phyloP scores from a whole-genome alignment of 2,113 vertebrate genomes.

The Spea multiplicata region DNA sequence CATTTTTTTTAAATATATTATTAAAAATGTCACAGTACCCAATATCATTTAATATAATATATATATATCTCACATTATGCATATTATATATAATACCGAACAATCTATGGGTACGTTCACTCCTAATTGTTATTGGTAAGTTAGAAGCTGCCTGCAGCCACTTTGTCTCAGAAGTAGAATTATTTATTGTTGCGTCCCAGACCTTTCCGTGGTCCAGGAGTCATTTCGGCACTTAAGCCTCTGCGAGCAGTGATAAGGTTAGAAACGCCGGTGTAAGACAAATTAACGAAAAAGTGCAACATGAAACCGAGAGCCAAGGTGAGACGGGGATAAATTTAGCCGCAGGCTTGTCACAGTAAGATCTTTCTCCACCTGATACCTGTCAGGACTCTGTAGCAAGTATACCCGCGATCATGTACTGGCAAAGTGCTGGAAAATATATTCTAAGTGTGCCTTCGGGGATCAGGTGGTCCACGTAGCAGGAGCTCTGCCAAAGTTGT shows the following conservation, averaged over 20 bases:
- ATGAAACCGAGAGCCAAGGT: constrained; percentile 57
- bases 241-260: constrained; percentile 52
- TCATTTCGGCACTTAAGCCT: constrained; percentile 55
- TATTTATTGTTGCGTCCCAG: constrained; percentile 62
- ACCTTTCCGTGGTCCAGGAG: constrained; percentile 60
- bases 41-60: no score
- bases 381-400: rapidly evolving
- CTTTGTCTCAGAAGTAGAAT: constrained; percentile 53
- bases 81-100: no score
- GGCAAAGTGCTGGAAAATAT: neutral
- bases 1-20: no score
- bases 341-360: constrained; percentile 51
- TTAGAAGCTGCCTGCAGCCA: constrained; percentile 51
- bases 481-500: no score
- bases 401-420: constrained; percentile 27
- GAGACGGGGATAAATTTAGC: constrained; percentile 72
- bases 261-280: constrained; percentile 58
- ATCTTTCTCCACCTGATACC: constrained; percentile 58
- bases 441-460: neutral
- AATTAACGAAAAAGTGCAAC: constrained; percentile 63
- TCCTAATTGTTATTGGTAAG: constrained; percentile 12
- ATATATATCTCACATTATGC: no score
- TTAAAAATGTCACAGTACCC: no score
- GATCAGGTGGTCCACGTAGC: neutral
- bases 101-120: no score